phyloP scores from a whole-genome alignment of 2,113 vertebrate species.

The Nestor notabilis region DNA sequence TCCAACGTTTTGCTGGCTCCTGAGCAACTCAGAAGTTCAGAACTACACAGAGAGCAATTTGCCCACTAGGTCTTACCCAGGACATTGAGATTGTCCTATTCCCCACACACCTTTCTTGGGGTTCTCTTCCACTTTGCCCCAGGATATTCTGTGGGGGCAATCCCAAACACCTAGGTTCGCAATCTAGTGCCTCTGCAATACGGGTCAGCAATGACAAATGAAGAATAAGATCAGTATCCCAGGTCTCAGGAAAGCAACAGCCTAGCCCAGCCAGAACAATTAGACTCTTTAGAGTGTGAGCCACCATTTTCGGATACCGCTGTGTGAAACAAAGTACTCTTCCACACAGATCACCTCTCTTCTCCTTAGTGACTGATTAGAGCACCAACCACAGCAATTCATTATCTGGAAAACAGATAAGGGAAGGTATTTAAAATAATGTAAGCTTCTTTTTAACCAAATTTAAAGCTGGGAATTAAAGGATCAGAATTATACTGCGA shows the following conservation, averaged over 20 bases:
- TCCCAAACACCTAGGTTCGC: background rate
- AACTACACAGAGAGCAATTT: background rate
- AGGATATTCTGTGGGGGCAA: background rate
- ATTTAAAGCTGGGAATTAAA: constrained; percentile 25
- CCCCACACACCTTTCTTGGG: background rate
- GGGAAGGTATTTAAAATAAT: background rate
- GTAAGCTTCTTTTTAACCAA: constrained; percentile 19
- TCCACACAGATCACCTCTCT: background rate
- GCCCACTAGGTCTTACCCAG: background rate
- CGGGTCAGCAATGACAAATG: background rate
- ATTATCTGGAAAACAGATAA: constrained; percentile 25
- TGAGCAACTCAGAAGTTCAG: background rate
- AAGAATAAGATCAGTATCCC: constrained; percentile 6
- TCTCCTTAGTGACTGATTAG: constrained; percentile 15
- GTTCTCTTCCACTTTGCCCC: background rate
- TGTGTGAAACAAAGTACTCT: background rate
- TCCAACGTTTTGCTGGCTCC: background rate
- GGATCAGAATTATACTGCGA: background rate
- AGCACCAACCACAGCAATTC: constrained; percentile 10
- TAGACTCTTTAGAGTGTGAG: background rate
- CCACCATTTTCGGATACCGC: background rate
- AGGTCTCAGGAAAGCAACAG: background rate
- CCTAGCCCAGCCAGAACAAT: background rate
- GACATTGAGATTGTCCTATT: background rate
- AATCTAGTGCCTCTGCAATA: background rate